These are phyloP conservation scores for Hormaphis cornu DNA, from an alignment of 1,140 invertebrate species.

Conservation along the genomic window DNA sequence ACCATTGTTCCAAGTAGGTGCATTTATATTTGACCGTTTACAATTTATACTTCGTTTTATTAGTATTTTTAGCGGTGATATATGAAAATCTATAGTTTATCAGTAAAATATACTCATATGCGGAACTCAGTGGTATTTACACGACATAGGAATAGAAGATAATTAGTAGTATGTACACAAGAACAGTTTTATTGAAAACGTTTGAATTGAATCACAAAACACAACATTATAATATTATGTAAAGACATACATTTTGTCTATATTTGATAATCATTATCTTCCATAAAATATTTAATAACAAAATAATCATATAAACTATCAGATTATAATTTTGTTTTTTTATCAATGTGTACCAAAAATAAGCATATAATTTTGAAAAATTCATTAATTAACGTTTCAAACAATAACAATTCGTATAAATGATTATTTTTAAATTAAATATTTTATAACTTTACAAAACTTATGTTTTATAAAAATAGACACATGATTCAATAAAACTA, in stretches of 20 bases:
- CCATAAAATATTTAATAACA: conserved; percentile 28
- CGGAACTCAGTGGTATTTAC: no score
- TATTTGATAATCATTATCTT: conserved; percentile 3
- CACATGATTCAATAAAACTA: background rate
- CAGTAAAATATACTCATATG: no score
- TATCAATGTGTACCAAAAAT: background rate
- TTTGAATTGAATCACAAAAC: background rate
- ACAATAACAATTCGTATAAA: conserved; percentile 31
- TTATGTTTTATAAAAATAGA: conserved; percentile 25
- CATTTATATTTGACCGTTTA: no score
- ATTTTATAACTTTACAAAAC: conserved; percentile 23
- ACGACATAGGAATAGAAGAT: no score
- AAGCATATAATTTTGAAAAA: background rate
- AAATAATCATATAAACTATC: conserved; percentile 15
- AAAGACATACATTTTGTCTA: background rate
- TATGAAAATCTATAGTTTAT: no score
- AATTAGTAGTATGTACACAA: no score
- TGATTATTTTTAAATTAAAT: conserved; percentile 13
- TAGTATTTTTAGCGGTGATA: no score
- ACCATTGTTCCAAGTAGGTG: no score
- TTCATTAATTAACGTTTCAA: conserved; percentile 10
- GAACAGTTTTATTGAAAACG: no score
- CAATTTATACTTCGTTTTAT: no score
- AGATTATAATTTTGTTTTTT: conserved; percentile 8
- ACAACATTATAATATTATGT: background rate